Evolutionary conservation across 2,113 vertebrate species (phyloP).

Genomic region (Serilophus lunatus): DNA sequence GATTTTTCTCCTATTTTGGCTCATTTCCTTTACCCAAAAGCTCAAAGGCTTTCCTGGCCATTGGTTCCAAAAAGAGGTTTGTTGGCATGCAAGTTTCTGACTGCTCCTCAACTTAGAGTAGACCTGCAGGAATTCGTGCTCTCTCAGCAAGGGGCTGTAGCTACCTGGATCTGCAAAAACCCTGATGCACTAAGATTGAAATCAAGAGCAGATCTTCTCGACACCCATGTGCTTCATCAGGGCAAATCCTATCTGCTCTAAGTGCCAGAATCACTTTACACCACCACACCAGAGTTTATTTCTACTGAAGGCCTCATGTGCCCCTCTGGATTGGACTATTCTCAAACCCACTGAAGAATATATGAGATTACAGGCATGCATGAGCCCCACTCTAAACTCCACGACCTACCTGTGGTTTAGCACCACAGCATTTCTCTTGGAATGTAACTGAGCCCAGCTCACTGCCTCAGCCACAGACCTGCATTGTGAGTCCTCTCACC

Average conservation of each 20-base stretch:
- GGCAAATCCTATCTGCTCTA: neutral
- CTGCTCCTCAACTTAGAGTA: neutral
- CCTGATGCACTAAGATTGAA: neutral
- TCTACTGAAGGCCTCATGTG: neutral
- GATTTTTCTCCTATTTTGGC: neutral
- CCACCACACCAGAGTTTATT: neutral
- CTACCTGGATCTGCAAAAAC: neutral
- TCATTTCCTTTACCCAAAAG: neutral
- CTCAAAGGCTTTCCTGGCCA: neutral
- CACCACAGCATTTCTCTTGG: neutral
- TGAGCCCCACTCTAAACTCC: neutral
- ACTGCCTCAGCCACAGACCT: neutral
- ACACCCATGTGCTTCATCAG: neutral
- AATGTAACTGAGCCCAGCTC: rapidly evolving
- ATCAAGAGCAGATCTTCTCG: neutral
- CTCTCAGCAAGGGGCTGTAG: neutral
- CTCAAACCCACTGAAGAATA: neutral
- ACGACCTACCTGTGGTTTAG: neutral
- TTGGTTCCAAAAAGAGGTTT: neutral
- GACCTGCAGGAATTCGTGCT: neutral
- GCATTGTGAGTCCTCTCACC: neutral
- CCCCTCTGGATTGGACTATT: neutral
- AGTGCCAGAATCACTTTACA: neutral
- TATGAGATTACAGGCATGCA: neutral
- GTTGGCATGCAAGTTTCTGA: neutral